A percentile compares a stretch with the other conserved stretches of the same genome.
Conservation (phyloP, 2,797 vertebrate species). For the Alexandromys oeconomus region DNA sequence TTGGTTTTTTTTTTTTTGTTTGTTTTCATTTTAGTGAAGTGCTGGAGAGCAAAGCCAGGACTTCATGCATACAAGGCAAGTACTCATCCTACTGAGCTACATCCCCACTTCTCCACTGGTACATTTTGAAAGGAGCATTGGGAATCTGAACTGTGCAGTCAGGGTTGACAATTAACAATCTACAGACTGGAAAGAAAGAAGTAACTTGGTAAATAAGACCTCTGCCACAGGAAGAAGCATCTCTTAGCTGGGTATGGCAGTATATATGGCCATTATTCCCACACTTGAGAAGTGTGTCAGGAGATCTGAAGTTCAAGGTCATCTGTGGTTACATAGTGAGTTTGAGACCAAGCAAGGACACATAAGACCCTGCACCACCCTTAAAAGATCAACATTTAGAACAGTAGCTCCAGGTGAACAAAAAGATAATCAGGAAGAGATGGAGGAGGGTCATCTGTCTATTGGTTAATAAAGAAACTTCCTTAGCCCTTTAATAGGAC, state of each 20-base stretch:
- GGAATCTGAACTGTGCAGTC: neutral
- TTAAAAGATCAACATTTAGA: neutral
- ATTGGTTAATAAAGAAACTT: too few species aligned
- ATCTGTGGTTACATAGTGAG: neutral
- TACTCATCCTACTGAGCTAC: neutral
- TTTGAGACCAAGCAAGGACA: neutral
- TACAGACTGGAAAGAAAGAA: neutral
- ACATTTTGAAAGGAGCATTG: neutral
- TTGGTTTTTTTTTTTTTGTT: neutral
- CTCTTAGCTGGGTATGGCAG: neutral
- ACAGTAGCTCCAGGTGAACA: neutral
- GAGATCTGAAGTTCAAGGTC: neutral
- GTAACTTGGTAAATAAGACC: neutral
- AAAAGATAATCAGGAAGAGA: neutral
- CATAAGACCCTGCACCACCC: neutral
- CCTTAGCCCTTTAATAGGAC: too few species aligned
- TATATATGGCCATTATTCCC: neutral
- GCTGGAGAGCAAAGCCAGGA: neutral
- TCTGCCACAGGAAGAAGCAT: slow-evolving; percentile 8
- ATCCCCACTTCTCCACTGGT: neutral
- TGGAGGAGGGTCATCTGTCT: too few species aligned
- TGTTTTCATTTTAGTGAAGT: neutral
- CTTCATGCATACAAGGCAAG: neutral
- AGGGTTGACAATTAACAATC: neutral
- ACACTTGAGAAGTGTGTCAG: neutral